Base-by-base conservation (phyloP, 2,797 vertebrate genomes). In the Anguilla obscura region DNA sequence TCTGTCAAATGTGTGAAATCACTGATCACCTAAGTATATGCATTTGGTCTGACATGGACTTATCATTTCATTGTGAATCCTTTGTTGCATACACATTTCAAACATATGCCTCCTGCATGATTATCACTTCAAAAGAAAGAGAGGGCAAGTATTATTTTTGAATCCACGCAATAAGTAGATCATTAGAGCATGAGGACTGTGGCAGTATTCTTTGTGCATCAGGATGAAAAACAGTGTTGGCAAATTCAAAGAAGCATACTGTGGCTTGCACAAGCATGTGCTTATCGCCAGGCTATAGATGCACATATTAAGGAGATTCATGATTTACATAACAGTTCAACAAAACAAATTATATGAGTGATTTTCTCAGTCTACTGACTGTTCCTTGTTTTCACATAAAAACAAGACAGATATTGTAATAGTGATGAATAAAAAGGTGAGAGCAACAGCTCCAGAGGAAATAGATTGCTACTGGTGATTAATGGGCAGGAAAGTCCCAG, bases 181-280 rank as follows among this genome's bases (percentile, higher is more conserved):
- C 1, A 76, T 76, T 40, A n/a, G 30, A 76, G 0, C 40, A 21
- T 40, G 74, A 76, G 33, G 69, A 74, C 30, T 74, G 69, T 36
- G 30, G 33, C 30, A 74, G 12, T 74, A 74, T 36, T 24, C 80
- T n/a, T n/a, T 30, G 45, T 54, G 82, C 21, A 84, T 50, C 24
- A 84, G 82, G 84, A 85, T 85, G 84, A 85, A 12, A 58, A 85
- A 85, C 84, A 56, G n/a, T n/a, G 54, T 85, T 58, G 50, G 30
- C 24, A 33, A 58, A 85, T 33, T 33, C 84, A 58, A 33, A 85
- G 84, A 9, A 30, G 54, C 52, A 85, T 85, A 54, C 84, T 85
- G 84, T 85, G 84, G 52, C 9, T 60, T 58, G 84, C 7, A 50
- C 27, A 85, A 58, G 54, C 7, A 84, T 33, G 54, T 33, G 9